Conservation (phyloP, 2,888 invertebrate species). For the Ectemnius cavifrons region DNA sequence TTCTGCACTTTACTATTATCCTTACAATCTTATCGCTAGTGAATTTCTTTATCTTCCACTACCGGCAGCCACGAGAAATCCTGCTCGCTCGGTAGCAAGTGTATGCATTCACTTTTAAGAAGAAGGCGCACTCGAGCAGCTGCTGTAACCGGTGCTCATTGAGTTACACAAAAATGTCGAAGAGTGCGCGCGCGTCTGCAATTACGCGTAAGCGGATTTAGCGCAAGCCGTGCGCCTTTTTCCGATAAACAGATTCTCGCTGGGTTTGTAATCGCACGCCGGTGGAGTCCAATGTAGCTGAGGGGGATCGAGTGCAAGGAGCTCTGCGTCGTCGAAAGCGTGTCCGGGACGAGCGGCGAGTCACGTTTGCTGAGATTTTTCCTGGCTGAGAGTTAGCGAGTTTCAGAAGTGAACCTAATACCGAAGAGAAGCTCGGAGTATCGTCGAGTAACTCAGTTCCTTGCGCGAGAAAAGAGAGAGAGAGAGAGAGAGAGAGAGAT, state of each 20-base stretch:
- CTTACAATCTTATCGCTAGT: constrained; percentile 2
- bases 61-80: no score
- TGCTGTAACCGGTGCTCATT: not conserved
- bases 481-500: not conserved
- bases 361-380: constrained; percentile 53
- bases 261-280: constrained; percentile 46
- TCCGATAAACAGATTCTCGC: constrained; percentile 35
- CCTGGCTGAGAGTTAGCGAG: constrained; percentile 39
- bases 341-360: constrained; percentile 39
- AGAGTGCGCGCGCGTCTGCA: not conserved
- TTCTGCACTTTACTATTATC: constrained; percentile 37
- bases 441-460: constrained; percentile 16
- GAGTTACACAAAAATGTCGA: not conserved
- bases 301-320: not conserved
- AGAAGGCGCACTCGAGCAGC: not conserved
- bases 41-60: constrained; percentile 2
- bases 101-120: no score
- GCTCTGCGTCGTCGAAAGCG: constrained; percentile 2
- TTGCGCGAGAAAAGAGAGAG: not conserved
- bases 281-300: constrained; percentile 15
- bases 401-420: constrained; percentile 57
- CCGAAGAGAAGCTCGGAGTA: constrained; percentile 34
- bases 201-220: constrained; percentile 5
- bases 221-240: not conserved
- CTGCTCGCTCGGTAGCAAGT: no score